phyloP scores from a whole-genome alignment of 2,113 vertebrate species.

The Percina caprodes region DNA sequence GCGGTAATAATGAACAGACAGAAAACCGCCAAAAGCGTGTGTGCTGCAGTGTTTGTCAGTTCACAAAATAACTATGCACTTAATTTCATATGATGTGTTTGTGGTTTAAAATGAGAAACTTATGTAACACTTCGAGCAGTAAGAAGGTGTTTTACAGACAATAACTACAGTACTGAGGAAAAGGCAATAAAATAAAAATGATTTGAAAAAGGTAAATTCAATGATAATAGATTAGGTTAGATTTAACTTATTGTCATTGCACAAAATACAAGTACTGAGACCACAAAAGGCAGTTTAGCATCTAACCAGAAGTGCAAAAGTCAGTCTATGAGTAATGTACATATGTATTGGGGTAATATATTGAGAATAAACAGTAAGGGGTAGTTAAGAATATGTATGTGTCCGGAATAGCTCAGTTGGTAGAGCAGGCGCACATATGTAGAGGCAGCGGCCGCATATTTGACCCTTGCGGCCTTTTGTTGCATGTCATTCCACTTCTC shows the following conservation, averaged over 20 bases:
- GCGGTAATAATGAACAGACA: conserved; percentile 73
- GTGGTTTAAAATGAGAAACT: neutral
- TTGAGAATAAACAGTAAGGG: neutral
- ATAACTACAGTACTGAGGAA: neutral
- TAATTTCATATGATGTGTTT: neutral
- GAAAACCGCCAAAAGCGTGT: neutral
- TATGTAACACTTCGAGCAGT: neutral
- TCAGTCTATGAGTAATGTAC: too few relatives aligned
- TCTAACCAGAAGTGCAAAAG: neutral
- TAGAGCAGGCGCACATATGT: too few relatives aligned
- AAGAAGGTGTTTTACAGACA: neutral
- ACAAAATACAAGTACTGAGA: neutral
- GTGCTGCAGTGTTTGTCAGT: neutral
- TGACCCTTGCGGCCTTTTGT: too few relatives aligned
- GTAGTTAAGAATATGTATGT: neutral
- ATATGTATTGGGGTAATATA: neutral
- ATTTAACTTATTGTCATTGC: neutral
- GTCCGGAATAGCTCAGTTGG: too few relatives aligned
- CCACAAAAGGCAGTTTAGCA: neutral
- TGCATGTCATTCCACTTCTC: too few relatives aligned
- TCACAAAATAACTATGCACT: neutral
- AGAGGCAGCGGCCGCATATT: too few relatives aligned
- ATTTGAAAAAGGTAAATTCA: neutral
- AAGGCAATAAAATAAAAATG: neutral
- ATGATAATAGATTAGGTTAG: too few relatives aligned